These are phyloP conservation scores for Rhabdomys dilectus DNA, from an alignment of 2,113 vertebrate genomes.

Conservation along the genomic window DNA sequence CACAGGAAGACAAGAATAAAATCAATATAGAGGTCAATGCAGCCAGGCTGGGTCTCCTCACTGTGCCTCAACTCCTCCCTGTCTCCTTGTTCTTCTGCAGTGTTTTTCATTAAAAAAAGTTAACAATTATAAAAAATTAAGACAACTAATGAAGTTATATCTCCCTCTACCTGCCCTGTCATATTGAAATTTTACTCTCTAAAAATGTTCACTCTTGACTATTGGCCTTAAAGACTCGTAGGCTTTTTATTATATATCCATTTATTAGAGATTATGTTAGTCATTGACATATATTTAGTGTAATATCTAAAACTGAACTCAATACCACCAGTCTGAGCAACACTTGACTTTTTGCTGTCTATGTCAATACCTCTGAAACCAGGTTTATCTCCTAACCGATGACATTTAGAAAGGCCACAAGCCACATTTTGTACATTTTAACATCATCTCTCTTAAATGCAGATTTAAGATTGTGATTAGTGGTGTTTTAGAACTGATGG, in stretches of 20 bases:
- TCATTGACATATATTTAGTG: background rate
- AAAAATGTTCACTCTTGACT: background rate
- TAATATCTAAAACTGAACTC: constrained; percentile 26
- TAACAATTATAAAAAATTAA: background rate
- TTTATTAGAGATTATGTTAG: background rate
- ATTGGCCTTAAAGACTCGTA: background rate
- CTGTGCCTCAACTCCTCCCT: too few species aligned
- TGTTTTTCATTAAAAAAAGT: too few species aligned
- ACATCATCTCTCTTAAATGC: background rate
- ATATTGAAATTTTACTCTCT: background rate
- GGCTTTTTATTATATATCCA: background rate
- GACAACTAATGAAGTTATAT: background rate
- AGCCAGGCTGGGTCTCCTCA: background rate
- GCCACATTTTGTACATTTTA: background rate
- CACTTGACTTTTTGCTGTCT: background rate
- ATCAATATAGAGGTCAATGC: background rate
- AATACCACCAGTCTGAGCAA: accelerated
- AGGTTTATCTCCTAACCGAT: background rate
- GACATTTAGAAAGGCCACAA: background rate
- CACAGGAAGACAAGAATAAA: background rate
- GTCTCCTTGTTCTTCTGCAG: too few species aligned
- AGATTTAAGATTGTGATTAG: background rate
- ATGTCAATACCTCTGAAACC: background rate
- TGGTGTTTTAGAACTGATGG: background rate
- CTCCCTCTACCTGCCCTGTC: background rate